phyloP scores from a whole-genome alignment of 2,888 invertebrate genomes.

The Eristalis tenax region DNA sequence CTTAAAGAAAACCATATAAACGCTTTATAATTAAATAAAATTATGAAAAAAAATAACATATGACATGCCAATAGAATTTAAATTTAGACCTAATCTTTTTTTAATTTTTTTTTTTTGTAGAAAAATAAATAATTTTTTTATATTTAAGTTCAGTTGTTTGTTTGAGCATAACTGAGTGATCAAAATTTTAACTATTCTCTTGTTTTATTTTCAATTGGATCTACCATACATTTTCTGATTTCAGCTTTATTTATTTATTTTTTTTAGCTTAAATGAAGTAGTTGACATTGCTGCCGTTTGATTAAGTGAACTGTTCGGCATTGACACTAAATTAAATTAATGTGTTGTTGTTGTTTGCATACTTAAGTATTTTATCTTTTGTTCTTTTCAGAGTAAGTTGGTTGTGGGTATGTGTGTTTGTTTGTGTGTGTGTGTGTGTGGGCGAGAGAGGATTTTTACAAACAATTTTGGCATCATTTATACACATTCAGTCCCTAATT shows the following conservation, averaged over 20 bases:
- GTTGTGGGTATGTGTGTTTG: neutral
- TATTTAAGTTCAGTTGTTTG: constrained; percentile 14
- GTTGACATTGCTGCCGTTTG: neutral
- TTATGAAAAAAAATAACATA: constrained; percentile 9
- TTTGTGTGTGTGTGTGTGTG: neutral
- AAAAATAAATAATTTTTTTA: constrained; percentile 47
- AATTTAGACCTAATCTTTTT: constrained; percentile 4
- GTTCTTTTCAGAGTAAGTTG: constrained; percentile 19
- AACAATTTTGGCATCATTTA: constrained; percentile 77
- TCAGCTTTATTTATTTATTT: neutral
- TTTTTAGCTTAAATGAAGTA: neutral
- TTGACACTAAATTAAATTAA: constrained; percentile 9
- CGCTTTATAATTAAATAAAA: neutral
- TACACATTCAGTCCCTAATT: constrained; percentile 90
- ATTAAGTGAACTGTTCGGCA: neutral
- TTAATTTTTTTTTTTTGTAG: constrained; percentile 13
- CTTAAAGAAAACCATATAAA: neutral
- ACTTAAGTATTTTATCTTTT: constrained; percentile 20
- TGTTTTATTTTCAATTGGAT: neutral
- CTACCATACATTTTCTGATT: neutral
- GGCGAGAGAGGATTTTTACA: neutral
- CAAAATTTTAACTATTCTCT: neutral
- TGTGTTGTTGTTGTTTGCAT: constrained; percentile 15
- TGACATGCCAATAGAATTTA: constrained; percentile 34
- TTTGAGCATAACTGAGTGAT: constrained; percentile 41